These are phyloP conservation scores for Pseudotriccus pelzelni DNA, from an alignment of 2,797 vertebrate species.

Conservation along the genomic window DNA sequence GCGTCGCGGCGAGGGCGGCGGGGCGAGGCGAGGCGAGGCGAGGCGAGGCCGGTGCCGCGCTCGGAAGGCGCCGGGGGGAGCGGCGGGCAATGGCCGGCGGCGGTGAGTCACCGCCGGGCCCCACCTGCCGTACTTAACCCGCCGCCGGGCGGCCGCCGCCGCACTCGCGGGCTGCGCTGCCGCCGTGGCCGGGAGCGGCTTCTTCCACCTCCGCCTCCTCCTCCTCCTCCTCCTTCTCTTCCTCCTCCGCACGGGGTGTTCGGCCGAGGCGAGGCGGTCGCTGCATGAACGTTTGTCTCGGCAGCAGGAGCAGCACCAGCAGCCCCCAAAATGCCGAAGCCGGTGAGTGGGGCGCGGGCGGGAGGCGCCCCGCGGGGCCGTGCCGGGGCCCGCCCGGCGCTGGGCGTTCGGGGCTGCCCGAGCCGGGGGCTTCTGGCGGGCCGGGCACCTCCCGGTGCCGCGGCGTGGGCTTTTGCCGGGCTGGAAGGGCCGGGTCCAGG, in stretches of 20 bases:
- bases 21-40: background rate
- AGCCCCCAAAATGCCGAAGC: constrained; percentile 78
- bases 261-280: background rate
- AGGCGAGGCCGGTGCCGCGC: background rate
- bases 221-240: background rate
- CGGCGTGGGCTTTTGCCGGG: background rate
- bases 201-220: background rate
- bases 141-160: constrained; percentile 14
- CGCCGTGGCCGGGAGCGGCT: constrained; percentile 7
- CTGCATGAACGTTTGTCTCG: constrained; percentile 22
- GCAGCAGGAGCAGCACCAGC: background rate
- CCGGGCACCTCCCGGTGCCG: too few relatives aligned
- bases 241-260: background rate
- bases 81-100: background rate
- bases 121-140: constrained; percentile 63
- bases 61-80: background rate
- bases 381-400: background rate
- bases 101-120: constrained; percentile 55
- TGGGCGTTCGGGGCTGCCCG: background rate
- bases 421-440: background rate
- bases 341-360: constrained; percentile 58
- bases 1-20: background rate
- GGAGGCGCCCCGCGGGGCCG: background rate
- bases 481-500: background rate
- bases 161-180: background rate